Evolutionary conservation across 2,797 vertebrate species (phyloP).

Genomic region (Oceanodroma leucorhoa): DNA sequence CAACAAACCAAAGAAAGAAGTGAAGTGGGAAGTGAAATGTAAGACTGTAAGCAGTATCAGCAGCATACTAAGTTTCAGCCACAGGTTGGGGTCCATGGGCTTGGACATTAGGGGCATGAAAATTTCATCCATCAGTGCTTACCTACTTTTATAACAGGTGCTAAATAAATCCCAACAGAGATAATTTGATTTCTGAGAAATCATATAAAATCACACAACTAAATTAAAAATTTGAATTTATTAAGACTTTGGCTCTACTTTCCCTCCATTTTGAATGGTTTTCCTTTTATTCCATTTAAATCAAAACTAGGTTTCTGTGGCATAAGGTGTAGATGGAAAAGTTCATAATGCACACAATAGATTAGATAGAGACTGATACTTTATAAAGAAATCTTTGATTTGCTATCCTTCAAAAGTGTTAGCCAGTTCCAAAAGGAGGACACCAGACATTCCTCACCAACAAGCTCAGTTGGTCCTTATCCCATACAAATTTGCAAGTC

Average conservation of each 20-base stretch:
- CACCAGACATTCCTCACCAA: background rate
- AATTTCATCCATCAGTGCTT: background rate
- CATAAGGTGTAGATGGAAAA: background rate
- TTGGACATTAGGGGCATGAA: background rate
- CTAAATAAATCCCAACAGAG: background rate
- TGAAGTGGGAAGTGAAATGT: background rate
- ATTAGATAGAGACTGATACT: background rate
- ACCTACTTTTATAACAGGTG: background rate
- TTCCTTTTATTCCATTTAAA: background rate
- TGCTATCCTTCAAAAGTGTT: background rate
- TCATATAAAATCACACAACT: background rate
- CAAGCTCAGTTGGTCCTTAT: background rate
- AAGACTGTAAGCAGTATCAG: background rate
- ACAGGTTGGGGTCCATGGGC: accelerated
- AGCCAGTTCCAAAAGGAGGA: background rate
- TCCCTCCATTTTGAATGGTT: background rate
- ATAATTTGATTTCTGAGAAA: background rate
- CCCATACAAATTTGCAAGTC: background rate
- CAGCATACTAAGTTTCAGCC: background rate
- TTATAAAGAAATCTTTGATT: background rate
- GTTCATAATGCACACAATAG: background rate
- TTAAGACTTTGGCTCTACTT: background rate
- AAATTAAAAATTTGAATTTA: background rate
- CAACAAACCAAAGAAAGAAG: background rate
- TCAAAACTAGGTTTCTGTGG: background rate